These are phyloP conservation scores for Oegoconia quadripuncta DNA, from an alignment of 2,888 invertebrate genomes.

Conservation along the genomic window DNA sequence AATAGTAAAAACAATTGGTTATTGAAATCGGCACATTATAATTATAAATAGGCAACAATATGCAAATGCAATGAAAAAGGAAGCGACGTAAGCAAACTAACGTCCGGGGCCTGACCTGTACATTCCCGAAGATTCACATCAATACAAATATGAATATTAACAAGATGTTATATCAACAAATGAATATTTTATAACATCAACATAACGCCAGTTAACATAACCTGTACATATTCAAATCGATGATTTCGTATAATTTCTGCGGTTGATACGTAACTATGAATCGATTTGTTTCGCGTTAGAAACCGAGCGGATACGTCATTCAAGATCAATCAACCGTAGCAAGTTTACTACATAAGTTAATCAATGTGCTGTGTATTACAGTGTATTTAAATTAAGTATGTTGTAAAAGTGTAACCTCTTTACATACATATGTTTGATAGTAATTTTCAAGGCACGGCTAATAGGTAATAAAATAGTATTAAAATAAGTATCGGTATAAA, in stretches of 20 bases:
- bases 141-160: not conserved
- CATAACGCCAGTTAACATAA: constrained; percentile 9
- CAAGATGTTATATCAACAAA: not conserved
- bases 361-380: constrained; percentile 4
- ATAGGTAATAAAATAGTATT: no score
- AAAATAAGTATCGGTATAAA: no score
- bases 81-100: not conserved
- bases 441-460: no score
- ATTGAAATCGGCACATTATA: no score
- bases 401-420: not conserved
- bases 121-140: no score
- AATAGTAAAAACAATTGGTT: no score
- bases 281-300: constrained; percentile 33
- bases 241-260: constrained; percentile 30
- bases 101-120: not conserved
- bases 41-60: no score
- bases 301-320: constrained; percentile 39
- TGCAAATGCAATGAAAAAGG: no score
- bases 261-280: constrained; percentile 23
- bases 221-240: constrained; percentile 24
- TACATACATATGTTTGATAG: no score
- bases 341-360: constrained; percentile 34
- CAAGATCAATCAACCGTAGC: constrained; percentile 34
- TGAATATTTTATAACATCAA: not conserved
- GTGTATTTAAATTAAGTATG: constrained; percentile 22